Percentiles rank a stretch among this genome's conserved stretches.
phyloP scores from a whole-genome alignment of 2,797 vertebrate species.

The Prionace glauca region DNA sequence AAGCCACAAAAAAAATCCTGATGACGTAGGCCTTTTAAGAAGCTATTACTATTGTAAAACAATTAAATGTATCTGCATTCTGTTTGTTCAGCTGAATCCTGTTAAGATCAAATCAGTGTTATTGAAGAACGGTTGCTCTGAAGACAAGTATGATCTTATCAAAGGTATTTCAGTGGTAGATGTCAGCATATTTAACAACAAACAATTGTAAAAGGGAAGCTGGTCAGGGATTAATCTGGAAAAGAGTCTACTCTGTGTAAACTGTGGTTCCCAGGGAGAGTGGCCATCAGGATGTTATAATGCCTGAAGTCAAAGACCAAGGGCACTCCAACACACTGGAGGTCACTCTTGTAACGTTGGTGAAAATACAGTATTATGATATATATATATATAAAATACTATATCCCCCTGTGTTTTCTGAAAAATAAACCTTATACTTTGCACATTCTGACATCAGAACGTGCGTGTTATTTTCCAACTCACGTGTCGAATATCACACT shows the following conservation, averaged over 20 bases:
- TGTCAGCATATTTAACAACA: background rate
- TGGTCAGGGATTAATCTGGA: constrained; percentile 2
- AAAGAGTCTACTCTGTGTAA: constrained; percentile 11
- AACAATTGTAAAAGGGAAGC: constrained; percentile 6
- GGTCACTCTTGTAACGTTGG: background rate
- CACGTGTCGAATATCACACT: background rate
- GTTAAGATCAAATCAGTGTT: constrained; percentile 18
- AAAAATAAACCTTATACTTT: constrained; percentile 38
- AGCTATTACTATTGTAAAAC: constrained; percentile 22
- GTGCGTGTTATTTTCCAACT: constrained; percentile 32
- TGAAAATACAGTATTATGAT: constrained; percentile 34
- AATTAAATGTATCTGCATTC: constrained; percentile 31
- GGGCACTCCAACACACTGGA: background rate
- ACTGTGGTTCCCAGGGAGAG: constrained; percentile 21
- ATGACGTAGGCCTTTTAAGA: constrained; percentile 33
- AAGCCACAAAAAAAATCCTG: constrained; percentile 3
- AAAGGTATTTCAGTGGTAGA: background rate
- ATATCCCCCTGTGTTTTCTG: constrained; percentile 29
- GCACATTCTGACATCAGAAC: constrained; percentile 37
- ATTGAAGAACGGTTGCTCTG: background rate
- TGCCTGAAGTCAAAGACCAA: constrained; percentile 26
- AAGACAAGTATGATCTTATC: constrained; percentile 3
- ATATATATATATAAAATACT: constrained; percentile 14
- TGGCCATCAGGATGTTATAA: background rate
- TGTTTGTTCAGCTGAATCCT: constrained; percentile 19